phyloP scores from a whole-genome alignment of 2,888 invertebrate genomes.

The Ephialtes manifestator region DNA sequence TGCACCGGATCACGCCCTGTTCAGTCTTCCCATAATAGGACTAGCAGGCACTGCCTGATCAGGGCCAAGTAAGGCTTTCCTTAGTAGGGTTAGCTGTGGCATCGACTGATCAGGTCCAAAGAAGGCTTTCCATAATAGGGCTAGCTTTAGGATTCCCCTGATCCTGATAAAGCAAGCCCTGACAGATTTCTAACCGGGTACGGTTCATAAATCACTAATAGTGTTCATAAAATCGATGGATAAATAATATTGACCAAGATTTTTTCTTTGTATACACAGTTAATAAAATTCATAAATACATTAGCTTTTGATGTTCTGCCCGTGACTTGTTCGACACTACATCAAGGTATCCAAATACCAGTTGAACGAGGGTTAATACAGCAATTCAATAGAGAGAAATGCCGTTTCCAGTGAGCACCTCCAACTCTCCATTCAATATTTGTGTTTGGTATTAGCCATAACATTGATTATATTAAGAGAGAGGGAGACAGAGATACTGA shows the following conservation, averaged over 20 bases:
- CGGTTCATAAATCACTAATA: neutral
- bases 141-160: no score
- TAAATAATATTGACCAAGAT: neutral
- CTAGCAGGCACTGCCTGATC: no score
- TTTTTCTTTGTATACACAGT: neutral
- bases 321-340: neutral
- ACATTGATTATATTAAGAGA: slow-evolving; percentile 53
- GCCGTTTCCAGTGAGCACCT: slow-evolving; percentile 16
- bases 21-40: no score
- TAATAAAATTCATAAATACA: slow-evolving; percentile 6
- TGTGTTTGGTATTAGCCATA: slow-evolving; percentile 61
- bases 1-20: no score
- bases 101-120: no score
- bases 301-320: slow-evolving; percentile 12
- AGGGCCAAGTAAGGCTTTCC: no score
- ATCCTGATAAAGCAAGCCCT: no score
- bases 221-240: neutral
- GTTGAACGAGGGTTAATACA: neutral
- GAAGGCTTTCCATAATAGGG: no score
- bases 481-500: slow-evolving; percentile 13
- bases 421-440: slow-evolving; percentile 59
- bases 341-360: slow-evolving; percentile 15
- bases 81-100: no score
- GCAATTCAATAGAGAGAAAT: slow-evolving; percentile 15
- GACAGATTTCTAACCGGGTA: no score